Base-by-base conservation (phyloP, 2,113 vertebrate genomes). In the Columba livia region DNA sequence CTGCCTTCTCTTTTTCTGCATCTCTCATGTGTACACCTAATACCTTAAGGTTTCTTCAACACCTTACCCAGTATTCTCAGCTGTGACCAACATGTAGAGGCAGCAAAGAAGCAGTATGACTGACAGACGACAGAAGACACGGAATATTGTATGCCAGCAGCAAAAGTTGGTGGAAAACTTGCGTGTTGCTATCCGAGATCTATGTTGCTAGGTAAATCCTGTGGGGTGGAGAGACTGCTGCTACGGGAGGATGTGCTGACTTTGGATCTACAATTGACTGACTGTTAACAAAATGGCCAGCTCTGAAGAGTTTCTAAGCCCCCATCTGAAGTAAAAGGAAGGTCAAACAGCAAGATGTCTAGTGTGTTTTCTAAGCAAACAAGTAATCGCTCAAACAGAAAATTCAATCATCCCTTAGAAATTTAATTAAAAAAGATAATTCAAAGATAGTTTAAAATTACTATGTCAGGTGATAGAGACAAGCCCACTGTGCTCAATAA, bases 391-490 rank as follows among this genome's bases (percentile, higher is more conserved):
- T 88, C 60, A 85, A 87, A 92, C 48, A 90, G 88, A 93, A 94
- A 93, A 95, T 85, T 48, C 82, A 94, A 95, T 93, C 57, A 85
- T 57, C 44, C 40, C 31, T 58, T 90, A 94, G 72, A 96, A 94
- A 97, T 85, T 67, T 95, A 97, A 96, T 95, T 97, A 8, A 92
- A 96, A 94, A 95, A 94, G 92, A 93, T 96, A 96, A 96, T 94
- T 94, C 69, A 93, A 83, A 94, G 92, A 90, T 96, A 96, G 93
- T 94, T 95, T 74, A 96, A 96, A 96, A 97, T 96, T 80, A 93
- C 82, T 64, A 4, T 84, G 85, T 93, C 88, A 95, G 93, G 92
- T 95, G 92, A 95, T 93, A 95, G 72, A 84, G 88, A 67, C 88
- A 94, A 96, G 80, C 92, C 72, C 85, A 93, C 88, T 86, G 36